Percentiles rank a stretch among this genome's conserved stretches.
phyloP scores from a whole-genome alignment of 2,113 vertebrate species.

The Leptodactylus fuscus region DNA sequence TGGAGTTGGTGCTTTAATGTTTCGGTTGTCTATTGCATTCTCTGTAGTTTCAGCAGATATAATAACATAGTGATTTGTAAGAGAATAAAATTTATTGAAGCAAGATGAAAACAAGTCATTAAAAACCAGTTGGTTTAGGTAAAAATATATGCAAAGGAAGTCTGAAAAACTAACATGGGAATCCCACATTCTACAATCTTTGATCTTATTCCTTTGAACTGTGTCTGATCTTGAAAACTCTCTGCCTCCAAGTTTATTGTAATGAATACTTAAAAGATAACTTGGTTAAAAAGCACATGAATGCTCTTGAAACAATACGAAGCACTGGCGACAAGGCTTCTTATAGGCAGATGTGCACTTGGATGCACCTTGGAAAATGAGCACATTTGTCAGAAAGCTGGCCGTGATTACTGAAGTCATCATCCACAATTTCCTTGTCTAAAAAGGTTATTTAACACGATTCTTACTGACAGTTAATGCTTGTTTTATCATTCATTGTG shows the following conservation, averaged over 20 bases:
- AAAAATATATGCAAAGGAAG: conserved; percentile 51
- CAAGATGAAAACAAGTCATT: conserved; percentile 24
- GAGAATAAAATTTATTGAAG: conserved; percentile 6
- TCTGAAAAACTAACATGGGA: conserved; percentile 41
- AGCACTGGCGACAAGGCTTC: background rate
- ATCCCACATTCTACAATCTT: conserved; percentile 64
- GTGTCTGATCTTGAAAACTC: conserved; percentile 63
- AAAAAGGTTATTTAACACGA: background rate
- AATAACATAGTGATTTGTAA: background rate
- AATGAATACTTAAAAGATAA: conserved; percentile 53
- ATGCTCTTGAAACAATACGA: conserved; percentile 44
- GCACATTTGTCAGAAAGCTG: conserved; percentile 5
- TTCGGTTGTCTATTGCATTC: background rate
- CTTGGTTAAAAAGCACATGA: conserved; percentile 5
- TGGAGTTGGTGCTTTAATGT: background rate
- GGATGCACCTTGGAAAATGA: background rate
- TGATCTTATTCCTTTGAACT: conserved; percentile 67
- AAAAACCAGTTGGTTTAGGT: conserved; percentile 24
- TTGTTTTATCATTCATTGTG: background rate
- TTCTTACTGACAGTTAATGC: background rate
- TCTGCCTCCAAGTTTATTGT: conserved; percentile 63
- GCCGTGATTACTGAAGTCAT: conserved; percentile 17
- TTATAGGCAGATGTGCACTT: conserved; percentile 58
- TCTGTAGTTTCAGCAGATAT: background rate
- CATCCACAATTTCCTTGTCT: background rate